These are phyloP conservation scores for Leptopilina syphax DNA, from an alignment of 2,888 invertebrate genomes.

Conservation along the genomic window DNA sequence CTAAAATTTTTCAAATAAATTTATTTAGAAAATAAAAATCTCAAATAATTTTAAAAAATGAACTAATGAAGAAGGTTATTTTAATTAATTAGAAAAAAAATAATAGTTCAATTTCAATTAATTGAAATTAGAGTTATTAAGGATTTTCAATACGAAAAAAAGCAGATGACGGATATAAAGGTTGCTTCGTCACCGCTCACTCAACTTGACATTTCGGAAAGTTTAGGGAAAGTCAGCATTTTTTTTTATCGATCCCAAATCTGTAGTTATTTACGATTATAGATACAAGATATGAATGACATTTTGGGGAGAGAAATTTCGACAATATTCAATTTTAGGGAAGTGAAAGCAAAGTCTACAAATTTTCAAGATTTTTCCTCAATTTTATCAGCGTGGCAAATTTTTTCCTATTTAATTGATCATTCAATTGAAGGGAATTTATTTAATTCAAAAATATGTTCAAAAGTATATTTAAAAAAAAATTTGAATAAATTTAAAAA, in stretches of 20 bases:
- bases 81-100: too few relatives aligned
- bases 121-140: background rate
- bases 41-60: too few relatives aligned
- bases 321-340: background rate
- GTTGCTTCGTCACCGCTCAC: slow-evolving; percentile 3
- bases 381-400: background rate
- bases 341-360: background rate
- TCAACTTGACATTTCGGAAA: slow-evolving; percentile 18
- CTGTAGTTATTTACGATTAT: background rate
- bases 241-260: background rate
- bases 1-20: too few relatives aligned
- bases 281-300: slow-evolving; percentile 18
- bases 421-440: background rate
- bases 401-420: background rate
- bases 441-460: too few relatives aligned
- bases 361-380: background rate
- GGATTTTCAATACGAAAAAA: background rate
- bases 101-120: background rate
- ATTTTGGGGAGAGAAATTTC: background rate
- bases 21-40: too few relatives aligned
- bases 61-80: too few relatives aligned
- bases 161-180: background rate
- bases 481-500: too few relatives aligned
- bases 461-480: too few relatives aligned
- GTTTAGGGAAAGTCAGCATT: background rate